Evolutionary conservation across 1,140 invertebrate genomes (phyloP), one percentile per base, ranked within the genome.

Genomic region (Dinothrombium tinctorium): DNA sequence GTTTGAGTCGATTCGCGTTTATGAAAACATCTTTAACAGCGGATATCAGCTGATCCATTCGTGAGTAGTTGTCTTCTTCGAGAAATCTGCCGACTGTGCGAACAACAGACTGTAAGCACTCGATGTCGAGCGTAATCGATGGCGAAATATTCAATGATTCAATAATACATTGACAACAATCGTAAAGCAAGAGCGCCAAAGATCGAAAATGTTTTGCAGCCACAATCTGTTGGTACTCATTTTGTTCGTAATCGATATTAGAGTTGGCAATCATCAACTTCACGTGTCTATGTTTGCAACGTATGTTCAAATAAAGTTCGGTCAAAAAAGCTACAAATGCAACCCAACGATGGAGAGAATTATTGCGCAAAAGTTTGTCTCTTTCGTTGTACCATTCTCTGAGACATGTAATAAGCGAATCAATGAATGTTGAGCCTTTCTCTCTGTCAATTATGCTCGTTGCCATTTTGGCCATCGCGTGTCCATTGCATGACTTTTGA

Each of bases 331-430:
- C 74, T 64, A 82, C 79, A 59, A 82, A 83, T 45, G 76, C 74
- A 48, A 76, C 72, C 55, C 76, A 75, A 14, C 72, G 66, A 20
- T 23, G 19, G 8, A 7, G 17, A 12, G 19, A 21, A 5, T 9
- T 7, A 2, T 67, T 67, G 54, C 50, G 60, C 59, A 41, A 56
- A 17, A 57, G 47, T 35, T 55, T 53, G 43, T 75, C 74, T 24
- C 76, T 59, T 55, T 83, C 77, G 53, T 81, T 76, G 57, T 78
- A 84, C 73, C 76, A 83, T 56, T 83, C 76, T 53, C 82, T 76
- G 53, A 77, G 81, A 12, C 72, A 80, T 57, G 86, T 86, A 37
- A 84, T 61, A 38, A 86, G 59, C 7, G 76, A 79, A 59, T 86
- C 81, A 39, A 84, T 59, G 55, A 86, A 84, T 17, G 80, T 84